Conservation (phyloP, 2,113 vertebrate genomes). For the pig (Sus scrofa) region DNA sequence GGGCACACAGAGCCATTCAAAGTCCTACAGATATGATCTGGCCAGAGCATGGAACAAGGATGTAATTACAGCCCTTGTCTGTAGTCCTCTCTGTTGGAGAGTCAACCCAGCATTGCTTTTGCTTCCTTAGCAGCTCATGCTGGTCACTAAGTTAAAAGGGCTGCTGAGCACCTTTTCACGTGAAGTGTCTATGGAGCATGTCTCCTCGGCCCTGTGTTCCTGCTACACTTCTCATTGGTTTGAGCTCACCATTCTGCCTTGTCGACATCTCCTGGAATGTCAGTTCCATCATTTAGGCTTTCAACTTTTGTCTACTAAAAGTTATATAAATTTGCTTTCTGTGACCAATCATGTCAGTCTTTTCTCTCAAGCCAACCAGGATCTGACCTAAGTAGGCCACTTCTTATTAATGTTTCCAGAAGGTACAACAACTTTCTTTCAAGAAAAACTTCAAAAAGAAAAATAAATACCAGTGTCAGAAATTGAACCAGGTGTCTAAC, state of each 20-base stretch:
- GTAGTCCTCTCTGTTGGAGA: not conserved
- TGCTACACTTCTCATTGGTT: not conserved
- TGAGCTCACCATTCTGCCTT: not conserved
- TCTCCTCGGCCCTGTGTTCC: not conserved
- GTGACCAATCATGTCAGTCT: not conserved
- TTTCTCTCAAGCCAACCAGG: not conserved
- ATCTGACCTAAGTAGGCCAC: not conserved
- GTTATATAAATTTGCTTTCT: not conserved
- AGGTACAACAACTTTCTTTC: not conserved
- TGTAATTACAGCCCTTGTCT: too few species aligned
- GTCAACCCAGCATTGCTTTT: not conserved
- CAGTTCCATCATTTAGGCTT: not conserved
- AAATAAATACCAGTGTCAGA: conserved; percentile 15
- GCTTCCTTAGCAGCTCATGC: not conserved
- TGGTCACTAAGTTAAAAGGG: not conserved
- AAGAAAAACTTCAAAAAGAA: conserved; percentile 11
- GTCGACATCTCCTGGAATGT: not conserved
- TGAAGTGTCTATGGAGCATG: accelerated
- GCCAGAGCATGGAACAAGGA: too few species aligned
- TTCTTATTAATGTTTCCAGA: conserved; percentile 29
- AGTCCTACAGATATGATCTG: not conserved
- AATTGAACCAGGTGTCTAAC: not conserved
- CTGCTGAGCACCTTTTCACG: not conserved
- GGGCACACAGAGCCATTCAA: too few species aligned
- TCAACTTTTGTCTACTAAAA: not conserved